These are phyloP conservation scores for Hexactinellida sp. DNA, from an alignment of 37 sponge, comb jelly and placozoan species.

Conservation along the genomic window DNA sequence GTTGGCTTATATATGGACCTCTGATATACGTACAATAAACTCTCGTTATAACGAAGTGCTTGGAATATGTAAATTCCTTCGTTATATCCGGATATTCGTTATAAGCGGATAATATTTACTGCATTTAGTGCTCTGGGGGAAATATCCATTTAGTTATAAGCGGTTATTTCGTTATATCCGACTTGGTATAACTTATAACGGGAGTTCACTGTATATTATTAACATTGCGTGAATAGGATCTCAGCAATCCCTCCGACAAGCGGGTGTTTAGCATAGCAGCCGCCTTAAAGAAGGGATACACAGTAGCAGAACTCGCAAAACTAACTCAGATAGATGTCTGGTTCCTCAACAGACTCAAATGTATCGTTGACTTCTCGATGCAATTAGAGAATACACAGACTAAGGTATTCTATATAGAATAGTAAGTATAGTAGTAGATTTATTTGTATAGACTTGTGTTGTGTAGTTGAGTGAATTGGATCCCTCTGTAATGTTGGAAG, in stretches of 20 bases:
- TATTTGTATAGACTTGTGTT: neutral
- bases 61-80: no score
- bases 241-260: conserved; percentile 81
- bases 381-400: conserved; percentile 23
- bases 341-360: conserved; percentile 86
- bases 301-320: conserved; percentile 44
- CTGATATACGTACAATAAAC: no score
- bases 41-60: no score
- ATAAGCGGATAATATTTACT: no score
- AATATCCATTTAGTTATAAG: no score
- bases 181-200: no score
- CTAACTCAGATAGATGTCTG: conserved; percentile 88
- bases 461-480: conserved; percentile 22
- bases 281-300: conserved; percentile 61
- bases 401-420: conserved; percentile 29
- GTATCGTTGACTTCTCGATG: conserved; percentile 44
- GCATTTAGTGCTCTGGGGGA: no score
- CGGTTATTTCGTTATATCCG: no score
- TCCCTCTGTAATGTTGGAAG: conserved; percentile 38
- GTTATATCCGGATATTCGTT: no score
- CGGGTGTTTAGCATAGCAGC: conserved; percentile 80
- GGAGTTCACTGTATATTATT: no score
- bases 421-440: neutral
- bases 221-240: conserved; percentile 35
- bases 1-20: no score